Evolutionary conservation across 2,113 vertebrate genomes (phyloP).

Genomic region (Entelurus aequoreus): DNA sequence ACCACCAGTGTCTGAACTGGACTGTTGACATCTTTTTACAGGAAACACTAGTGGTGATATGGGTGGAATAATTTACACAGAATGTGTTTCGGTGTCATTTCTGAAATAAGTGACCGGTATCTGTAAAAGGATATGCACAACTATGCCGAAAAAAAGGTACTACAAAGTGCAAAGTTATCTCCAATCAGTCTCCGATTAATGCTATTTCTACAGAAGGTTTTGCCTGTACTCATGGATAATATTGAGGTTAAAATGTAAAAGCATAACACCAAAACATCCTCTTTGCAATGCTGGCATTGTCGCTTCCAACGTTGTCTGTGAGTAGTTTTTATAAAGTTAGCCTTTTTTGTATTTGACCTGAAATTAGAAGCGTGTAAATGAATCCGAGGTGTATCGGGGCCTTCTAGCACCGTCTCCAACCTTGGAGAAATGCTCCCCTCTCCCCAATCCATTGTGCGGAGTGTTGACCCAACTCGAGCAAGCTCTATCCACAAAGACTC

Average conservation of each 20-base stretch:
- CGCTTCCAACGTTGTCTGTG: conserved; percentile 28
- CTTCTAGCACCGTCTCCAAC: conserved; percentile 26
- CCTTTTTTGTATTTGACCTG: conserved; percentile 22
- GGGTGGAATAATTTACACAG: background rate
- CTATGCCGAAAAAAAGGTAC: background rate
- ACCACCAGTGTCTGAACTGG: background rate
- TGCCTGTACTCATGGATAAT: background rate
- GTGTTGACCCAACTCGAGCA: conserved; percentile 26
- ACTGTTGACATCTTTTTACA: background rate
- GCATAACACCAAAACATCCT: background rate
- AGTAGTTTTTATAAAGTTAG: conserved; percentile 17
- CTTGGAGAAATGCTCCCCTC: conserved; percentile 11
- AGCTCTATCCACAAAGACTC: conserved; percentile 31
- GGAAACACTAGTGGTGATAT: background rate
- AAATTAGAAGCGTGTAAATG: conserved; percentile 48
- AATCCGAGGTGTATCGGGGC: conserved; percentile 34
- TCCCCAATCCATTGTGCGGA: conserved; percentile 22
- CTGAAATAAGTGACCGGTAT: no score
- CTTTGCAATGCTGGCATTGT: conserved; percentile 54
- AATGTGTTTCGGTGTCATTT: background rate
- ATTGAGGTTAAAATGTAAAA: background rate
- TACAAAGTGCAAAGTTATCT: background rate
- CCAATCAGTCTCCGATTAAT: background rate
- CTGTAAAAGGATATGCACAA: background rate
- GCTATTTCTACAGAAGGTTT: background rate